Conservation (phyloP, 2,888 invertebrate species). For the Pseudococcus longispinus region DNA sequence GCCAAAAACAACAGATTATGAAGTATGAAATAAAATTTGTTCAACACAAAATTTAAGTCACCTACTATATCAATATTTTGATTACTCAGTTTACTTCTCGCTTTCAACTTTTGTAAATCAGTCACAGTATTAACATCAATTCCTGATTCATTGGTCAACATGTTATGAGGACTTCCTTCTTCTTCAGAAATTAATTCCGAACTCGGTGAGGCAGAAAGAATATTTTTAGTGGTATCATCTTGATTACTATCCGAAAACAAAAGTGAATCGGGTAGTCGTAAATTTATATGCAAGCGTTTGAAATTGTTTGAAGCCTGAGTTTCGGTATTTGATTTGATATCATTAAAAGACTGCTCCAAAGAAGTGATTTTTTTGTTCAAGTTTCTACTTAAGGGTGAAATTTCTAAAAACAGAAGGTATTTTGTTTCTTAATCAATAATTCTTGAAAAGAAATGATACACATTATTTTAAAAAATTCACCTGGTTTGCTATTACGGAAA, state of each 20-base stretch:
- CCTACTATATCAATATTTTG: not conserved
- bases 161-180: not conserved
- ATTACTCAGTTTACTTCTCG: slow-evolving; percentile 3
- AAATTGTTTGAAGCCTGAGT: not conserved
- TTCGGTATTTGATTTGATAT: not conserved
- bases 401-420: not conserved
- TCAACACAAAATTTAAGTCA: not conserved
- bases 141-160: slow-evolving; percentile 12
- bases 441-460: not conserved
- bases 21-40: not conserved
- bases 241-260: slow-evolving; percentile 33
- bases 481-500: not conserved
- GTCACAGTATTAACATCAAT: slow-evolving; percentile 27
- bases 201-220: not conserved
- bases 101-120: slow-evolving; percentile 25
- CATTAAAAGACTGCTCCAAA: not conserved
- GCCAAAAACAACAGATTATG: not conserved
- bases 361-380: not conserved
- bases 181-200: slow-evolving; percentile 30
- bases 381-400: not conserved
- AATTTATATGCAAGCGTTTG: slow-evolving; percentile 17
- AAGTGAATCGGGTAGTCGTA: not conserved
- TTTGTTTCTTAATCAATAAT: not conserved
- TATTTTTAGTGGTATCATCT: slow-evolving; percentile 23
- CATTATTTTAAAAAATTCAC: not conserved